A percentile compares a stretch with the other conserved stretches of the same genome.
These are phyloP conservation scores for Propithecus perrieri DNA, from an alignment of 2,797 vertebrate species.

Conservation along the genomic window DNA sequence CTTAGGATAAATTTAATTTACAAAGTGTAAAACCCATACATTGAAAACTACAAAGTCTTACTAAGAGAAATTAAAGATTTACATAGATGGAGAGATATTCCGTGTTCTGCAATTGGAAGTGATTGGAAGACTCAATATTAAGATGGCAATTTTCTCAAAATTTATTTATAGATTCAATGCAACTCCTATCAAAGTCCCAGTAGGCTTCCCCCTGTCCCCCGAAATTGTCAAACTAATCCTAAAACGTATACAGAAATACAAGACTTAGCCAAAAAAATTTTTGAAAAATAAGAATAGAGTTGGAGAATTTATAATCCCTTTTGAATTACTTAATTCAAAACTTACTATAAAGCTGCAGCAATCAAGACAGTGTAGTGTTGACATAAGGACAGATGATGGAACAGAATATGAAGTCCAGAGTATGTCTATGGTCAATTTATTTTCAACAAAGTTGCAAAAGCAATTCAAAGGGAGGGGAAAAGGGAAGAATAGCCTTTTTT, in stretches of 20 bases:
- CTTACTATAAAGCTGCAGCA: not conserved
- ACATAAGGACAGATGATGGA: not conserved
- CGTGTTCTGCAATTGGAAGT: not conserved
- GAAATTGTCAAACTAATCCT: not conserved
- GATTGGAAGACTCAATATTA: not conserved
- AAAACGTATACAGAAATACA: not conserved
- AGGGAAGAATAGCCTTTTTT: not conserved
- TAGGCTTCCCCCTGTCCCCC: not conserved
- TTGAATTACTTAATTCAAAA: not conserved
- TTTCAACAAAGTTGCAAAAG: not conserved
- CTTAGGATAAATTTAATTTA: constrained; percentile 36
- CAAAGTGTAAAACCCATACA: not conserved
- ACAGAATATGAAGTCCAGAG: not conserved
- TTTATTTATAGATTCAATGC: not conserved
- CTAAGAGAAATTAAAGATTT: constrained; percentile 32
- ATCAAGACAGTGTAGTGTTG: not conserved
- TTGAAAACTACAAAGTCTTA: not conserved
- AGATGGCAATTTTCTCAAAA: constrained; percentile 14
- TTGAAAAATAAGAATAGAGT: not conserved
- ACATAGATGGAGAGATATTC: not conserved
- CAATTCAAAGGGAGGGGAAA: not conserved
- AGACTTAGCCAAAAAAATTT: not conserved
- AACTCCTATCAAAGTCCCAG: not conserved
- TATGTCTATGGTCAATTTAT: not conserved
- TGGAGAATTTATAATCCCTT: not conserved